phyloP scores from a whole-genome alignment of 2,888 invertebrate species.

The Drosophila fulvimacula region DNA sequence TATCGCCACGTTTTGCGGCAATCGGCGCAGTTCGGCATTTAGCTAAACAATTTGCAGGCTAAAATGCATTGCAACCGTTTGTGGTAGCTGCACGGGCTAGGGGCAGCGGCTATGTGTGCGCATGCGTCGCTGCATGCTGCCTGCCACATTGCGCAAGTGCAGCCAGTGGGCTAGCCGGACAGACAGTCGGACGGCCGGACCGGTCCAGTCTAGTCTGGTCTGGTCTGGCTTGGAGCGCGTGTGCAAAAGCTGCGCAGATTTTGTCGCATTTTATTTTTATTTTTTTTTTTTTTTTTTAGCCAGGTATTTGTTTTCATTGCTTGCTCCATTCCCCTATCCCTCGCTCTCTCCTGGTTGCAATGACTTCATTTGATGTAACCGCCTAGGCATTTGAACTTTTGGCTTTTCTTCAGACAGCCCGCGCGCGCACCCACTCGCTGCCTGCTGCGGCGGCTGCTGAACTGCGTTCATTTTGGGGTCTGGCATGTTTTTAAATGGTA shows the following conservation, averaged over 20 bases:
- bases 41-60: conserved; percentile 75
- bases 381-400: conserved; percentile 73
- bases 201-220: conserved; percentile 20
- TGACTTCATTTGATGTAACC: conserved; percentile 74
- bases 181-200: conserved; percentile 33
- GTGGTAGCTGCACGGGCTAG: background rate
- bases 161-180: conserved; percentile 41
- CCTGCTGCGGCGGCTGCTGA: background rate
- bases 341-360: conserved; percentile 20
- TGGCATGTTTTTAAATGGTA: conserved; percentile 53
- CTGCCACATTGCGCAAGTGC: conserved; percentile 73
- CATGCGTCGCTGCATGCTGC: conserved; percentile 58
- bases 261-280: conserved; percentile 67
- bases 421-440: conserved; percentile 40
- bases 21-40: conserved; percentile 68
- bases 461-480: conserved; percentile 22
- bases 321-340: background rate
- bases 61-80: conserved; percentile 68
- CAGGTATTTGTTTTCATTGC: conserved; percentile 58
- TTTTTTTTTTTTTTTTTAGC: conserved; percentile 26
- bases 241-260: conserved; percentile 68
- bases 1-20: conserved; percentile 75
- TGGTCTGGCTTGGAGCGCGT: conserved; percentile 55
- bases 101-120: conserved; percentile 36
- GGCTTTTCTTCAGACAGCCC: conserved; percentile 46